Evolutionary conservation across 2,797 vertebrate genomes (phyloP), one percentile per base, ranked within the genome.

Genomic region (Brotogeris chrysoptera): DNA sequence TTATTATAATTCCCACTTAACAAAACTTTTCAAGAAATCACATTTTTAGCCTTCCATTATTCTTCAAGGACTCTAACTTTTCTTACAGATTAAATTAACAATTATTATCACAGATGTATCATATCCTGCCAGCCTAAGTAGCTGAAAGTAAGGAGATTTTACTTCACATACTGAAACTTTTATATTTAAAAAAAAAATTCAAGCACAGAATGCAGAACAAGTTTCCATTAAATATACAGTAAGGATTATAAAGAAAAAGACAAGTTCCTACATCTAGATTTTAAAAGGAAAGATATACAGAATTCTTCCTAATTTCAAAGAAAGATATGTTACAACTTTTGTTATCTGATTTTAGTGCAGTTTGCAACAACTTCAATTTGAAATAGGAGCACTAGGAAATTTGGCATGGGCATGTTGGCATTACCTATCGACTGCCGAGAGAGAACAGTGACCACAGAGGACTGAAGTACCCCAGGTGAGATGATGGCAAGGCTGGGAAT

Each of bases 191-290:
- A 10, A 7, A 44, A 92, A 88, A 89, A 95, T 59, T 82, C 84
- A 94, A 77, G 76, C 41, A 80, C 32, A 87, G 76, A 91, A 74
- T 9, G n/a, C 50, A 94, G 76, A 94, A 50, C 50, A 83, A 70
- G 92, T 97, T 97, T 86, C 74, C 72, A 81, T 93, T 93, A 88
- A 25, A 80, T 16, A 79, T 71, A 95, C 16, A 55, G 77, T 28
- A 77, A 68, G 93, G n/a, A 83, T 93, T 85, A 81, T 73, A 95
- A 96, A 94, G 73, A 39, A 92, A 96, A 92, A 86, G 23, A 88
- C 80, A 49, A 70, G 27, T 15, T 46, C 68, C 91, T 74, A 73
- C 5, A 71, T 77, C 65, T 57, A 78, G 9, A 23, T 80, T 88
- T 90, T 39, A 91, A 89, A 95, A 76, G 63, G 30, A 91, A 86